Evolutionary conservation across 1,140 invertebrate genomes (phyloP).

Genomic region (Cyrtorhinus lividipennis): DNA sequence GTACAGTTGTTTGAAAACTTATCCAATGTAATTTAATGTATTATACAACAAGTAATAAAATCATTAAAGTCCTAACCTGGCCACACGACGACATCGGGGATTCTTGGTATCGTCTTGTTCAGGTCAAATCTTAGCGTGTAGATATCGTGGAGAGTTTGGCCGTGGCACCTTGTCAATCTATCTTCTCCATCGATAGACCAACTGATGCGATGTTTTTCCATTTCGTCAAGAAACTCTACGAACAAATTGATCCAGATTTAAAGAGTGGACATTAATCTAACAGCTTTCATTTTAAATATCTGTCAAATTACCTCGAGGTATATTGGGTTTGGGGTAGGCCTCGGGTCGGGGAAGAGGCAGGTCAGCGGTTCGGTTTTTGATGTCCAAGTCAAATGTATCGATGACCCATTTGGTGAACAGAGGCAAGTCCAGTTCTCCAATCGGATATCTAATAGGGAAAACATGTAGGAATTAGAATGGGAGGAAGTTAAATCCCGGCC

Average conservation of each 20-base stretch:
- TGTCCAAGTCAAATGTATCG: slow-evolving; percentile 51
- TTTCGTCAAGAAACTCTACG: slow-evolving; percentile 43
- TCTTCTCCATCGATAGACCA: slow-evolving; percentile 68
- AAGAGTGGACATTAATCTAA: too few relatives aligned
- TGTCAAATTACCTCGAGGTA: slow-evolving; percentile 30
- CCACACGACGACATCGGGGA: slow-evolving; percentile 91
- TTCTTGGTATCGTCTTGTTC: slow-evolving; percentile 53
- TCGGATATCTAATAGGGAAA: slow-evolving; percentile 60
- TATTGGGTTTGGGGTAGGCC: slow-evolving; percentile 38
- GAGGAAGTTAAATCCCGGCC: too few relatives aligned
- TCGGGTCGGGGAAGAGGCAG: slow-evolving; percentile 29
- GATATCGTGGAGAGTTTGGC: slow-evolving; percentile 87
- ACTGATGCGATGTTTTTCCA: slow-evolving; percentile 45
- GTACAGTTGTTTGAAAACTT: too few relatives aligned
- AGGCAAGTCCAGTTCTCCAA: slow-evolving; percentile 62
- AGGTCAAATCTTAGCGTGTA: slow-evolving; percentile 44
- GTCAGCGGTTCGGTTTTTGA: slow-evolving; percentile 24
- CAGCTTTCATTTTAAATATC: too few relatives aligned
- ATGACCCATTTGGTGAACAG: slow-evolving; percentile 69
- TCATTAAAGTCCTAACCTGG: too few relatives aligned
- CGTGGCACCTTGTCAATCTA: slow-evolving; percentile 80
- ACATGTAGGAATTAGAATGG: too few relatives aligned
- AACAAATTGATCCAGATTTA: too few relatives aligned
- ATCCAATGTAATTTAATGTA: too few relatives aligned
- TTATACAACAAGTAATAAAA: too few relatives aligned